Percentiles rank a stretch among this genome's conserved stretches.
These are phyloP conservation scores for Thalassophryne amazonica DNA, from an alignment of 2,797 vertebrate genomes.

Conservation along the genomic window DNA sequence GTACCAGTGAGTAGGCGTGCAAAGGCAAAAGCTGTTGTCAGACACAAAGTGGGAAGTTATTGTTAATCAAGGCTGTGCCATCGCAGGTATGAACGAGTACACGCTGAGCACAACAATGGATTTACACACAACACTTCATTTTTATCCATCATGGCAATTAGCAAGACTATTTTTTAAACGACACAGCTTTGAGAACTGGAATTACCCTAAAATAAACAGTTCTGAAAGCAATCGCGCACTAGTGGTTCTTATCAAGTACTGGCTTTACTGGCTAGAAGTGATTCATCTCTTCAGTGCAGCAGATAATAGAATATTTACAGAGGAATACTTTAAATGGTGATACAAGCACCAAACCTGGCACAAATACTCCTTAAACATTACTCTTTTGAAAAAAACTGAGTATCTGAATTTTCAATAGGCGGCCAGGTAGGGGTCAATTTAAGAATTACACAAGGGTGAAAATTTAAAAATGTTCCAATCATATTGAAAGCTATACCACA, in stretches of 20 bases:
- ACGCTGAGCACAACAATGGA: background rate
- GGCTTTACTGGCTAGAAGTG: slow-evolving; percentile 20
- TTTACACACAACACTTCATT: background rate
- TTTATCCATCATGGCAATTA: background rate
- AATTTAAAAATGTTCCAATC: too few species aligned
- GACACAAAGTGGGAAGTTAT: background rate
- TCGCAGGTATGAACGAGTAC: background rate
- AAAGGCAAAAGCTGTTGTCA: background rate
- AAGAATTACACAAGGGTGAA: too few species aligned
- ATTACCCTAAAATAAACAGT: background rate
- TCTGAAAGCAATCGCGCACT: slow-evolving; percentile 4
- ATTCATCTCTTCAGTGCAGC: too few species aligned
- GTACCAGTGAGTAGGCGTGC: background rate
- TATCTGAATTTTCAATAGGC: too few species aligned
- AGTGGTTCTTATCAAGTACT: slow-evolving; percentile 20
- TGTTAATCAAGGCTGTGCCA: background rate
- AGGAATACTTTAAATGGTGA: too few species aligned
- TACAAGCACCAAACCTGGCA: too few species aligned
- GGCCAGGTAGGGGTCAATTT: too few species aligned
- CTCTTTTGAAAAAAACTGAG: too few species aligned
- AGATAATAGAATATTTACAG: too few species aligned
- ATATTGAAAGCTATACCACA: too few species aligned
- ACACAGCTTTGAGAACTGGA: background rate
- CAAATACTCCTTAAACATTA: too few species aligned
- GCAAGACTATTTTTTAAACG: background rate